These are phyloP conservation scores for Molanna angustata DNA, from an alignment of 2,888 invertebrate species.

Conservation along the genomic window DNA sequence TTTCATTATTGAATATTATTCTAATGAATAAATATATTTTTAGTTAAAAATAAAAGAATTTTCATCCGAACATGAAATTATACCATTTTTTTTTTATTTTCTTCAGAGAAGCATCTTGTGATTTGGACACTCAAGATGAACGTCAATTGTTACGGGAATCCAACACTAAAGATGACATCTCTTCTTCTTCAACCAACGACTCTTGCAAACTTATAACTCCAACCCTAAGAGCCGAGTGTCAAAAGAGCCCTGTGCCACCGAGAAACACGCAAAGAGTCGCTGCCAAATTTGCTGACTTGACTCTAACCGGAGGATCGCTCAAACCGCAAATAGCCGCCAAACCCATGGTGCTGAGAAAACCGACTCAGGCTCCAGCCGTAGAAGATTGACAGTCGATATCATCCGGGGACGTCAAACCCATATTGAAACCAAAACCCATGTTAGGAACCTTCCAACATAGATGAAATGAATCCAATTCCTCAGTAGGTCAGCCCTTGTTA, in stretches of 20 bases:
- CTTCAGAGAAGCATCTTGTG: conserved; percentile 23
- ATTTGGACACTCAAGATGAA: conserved; percentile 26
- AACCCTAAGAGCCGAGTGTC: conserved; percentile 32
- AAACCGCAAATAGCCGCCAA: conserved; percentile 78
- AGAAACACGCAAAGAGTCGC: conserved; percentile 62
- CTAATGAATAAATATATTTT: too few species aligned
- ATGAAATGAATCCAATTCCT: conserved; percentile 15
- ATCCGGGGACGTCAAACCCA: conserved; percentile 33
- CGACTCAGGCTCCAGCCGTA: conserved; percentile 48
- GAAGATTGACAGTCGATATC: conserved; percentile 41
- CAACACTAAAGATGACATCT: too few species aligned
- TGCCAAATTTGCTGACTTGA: conserved; percentile 63
- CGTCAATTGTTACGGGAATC: conserved; percentile 26
- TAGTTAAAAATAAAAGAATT: too few species aligned
- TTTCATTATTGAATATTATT: too few species aligned
- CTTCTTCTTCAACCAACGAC: conserved; percentile 32
- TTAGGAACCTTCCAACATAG: conserved; percentile 23
- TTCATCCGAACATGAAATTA: too few species aligned
- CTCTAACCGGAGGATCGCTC: conserved; percentile 61
- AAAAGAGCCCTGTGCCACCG: conserved; percentile 53
- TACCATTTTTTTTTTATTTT: too few species aligned
- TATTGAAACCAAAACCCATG: conserved; percentile 27
- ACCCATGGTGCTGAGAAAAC: conserved; percentile 73
- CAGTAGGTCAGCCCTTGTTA: too few species aligned
- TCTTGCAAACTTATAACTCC: conserved; percentile 23